Evolutionary conservation across 2,888 invertebrate genomes (phyloP), one percentile per base, ranked within the genome.

Genomic region (Agapostemon virescens): DNA sequence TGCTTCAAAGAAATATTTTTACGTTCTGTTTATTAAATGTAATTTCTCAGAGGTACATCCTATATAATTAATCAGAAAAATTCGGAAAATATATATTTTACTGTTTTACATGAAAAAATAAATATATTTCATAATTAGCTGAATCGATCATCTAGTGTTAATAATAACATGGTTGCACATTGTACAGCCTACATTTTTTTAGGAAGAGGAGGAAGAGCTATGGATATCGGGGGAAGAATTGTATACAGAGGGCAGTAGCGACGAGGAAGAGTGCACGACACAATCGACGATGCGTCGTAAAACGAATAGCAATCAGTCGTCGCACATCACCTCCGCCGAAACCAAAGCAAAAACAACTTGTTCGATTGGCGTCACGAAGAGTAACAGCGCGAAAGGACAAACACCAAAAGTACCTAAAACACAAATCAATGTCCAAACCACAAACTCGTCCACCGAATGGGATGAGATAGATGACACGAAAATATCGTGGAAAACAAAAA

Each of bases 191-290:
- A 63, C n/a, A 13, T 63, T 33, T 33, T 63, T 70, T 17, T 61
- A 93, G 93, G 93, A 93, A 73, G 93, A 93, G 61, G 93, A 93
- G 63, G 93, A 93, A 69, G 93, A 93, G 49, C 88, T 91, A 58
- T 93, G 93, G 93, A 93, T 93, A 73, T 93, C 93, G 4, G 93
- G 93, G n/a, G 93, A 93, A 86, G 93, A 93, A 84, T 85, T 93
- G n/a, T 92, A 91, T 79, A 93, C 93, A 17, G 93, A 93, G 78
- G 93, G 93, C 40, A 93, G 92, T 71, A 92, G 92, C 76, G 92
- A 93, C 80, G 93, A 93, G 77, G 93, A 93, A 63, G 92, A 91
- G 61, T 80, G 69, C 42, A 71, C 69, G 49, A 40, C 55, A 9
- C 77, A 68, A 33, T 63, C 58, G 26, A 79, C 67, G 74, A 73